A percentile compares a stretch with the other conserved stretches of the same genome.
These are phyloP conservation scores for Coranthus polyacanthus DNA, from an alignment of 2,797 vertebrate species.

Conservation along the genomic window DNA sequence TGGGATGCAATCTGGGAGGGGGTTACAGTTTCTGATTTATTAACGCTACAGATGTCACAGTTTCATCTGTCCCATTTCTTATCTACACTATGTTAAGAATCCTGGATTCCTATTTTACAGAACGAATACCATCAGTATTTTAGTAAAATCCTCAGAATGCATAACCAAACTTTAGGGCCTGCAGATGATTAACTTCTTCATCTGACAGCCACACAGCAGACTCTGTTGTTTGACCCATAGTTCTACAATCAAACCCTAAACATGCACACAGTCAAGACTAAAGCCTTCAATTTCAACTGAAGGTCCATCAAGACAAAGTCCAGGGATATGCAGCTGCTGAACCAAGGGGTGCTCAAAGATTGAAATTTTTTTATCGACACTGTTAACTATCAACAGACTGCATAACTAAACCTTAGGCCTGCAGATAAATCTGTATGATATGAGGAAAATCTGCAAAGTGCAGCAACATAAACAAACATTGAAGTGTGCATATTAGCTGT, in stretches of 20 bases:
- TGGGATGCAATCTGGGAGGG: no score
- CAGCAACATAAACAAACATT: no score
- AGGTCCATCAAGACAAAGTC: slow-evolving; percentile 81
- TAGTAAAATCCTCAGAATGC: no score
- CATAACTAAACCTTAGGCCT: no score
- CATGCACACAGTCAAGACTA: slow-evolving; percentile 83
- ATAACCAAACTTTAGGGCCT: no score
- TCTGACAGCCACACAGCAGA: slow-evolving; percentile 79
- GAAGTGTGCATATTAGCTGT: no score
- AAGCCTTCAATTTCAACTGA: slow-evolving; percentile 79
- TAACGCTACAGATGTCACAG: no score
- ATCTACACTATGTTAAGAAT: not conserved
- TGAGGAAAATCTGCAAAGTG: no score
- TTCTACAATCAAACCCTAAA: slow-evolving; percentile 81
- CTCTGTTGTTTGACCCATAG: slow-evolving; percentile 80
- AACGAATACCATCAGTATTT: not conserved
- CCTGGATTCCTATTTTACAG: not conserved
- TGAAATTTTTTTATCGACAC: slow-evolving; percentile 34
- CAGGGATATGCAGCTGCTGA: slow-evolving; percentile 78
- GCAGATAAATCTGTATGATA: no score
- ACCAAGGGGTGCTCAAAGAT: slow-evolving; percentile 67
- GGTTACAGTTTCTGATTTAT: no score
- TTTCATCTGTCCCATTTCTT: no score
- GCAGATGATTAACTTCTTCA: slow-evolving; percentile 82
- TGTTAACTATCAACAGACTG: no score